Conservation (phyloP, 1,140 invertebrate species). For the Bombus confusus region DNA sequence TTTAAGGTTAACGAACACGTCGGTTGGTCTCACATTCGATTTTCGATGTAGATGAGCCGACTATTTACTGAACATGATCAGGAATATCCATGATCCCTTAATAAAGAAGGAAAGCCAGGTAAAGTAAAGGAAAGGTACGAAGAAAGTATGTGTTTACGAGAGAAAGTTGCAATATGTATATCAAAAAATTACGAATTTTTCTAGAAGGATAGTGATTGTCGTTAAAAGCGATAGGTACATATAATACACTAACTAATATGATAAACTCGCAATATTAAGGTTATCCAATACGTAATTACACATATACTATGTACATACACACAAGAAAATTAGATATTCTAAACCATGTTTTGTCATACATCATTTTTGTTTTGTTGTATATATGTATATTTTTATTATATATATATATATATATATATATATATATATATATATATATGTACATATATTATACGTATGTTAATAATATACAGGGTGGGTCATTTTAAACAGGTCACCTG, state of each 20-base stretch:
- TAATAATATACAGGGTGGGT: no score
- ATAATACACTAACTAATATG: background rate
- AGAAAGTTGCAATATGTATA: background rate
- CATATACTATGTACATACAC: no score
- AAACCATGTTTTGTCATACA: background rate
- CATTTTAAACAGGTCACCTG: no score
- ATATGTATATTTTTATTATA: no score
- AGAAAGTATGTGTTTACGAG: background rate
- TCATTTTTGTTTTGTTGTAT: no score
- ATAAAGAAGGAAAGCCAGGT: background rate
- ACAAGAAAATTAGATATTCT: background rate
- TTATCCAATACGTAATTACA: background rate
- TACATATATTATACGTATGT: no score
- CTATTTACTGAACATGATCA: background rate
- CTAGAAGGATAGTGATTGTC: background rate
- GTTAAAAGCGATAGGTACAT: background rate
- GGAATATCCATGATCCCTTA: background rate
- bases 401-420: no score
- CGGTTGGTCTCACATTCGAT: background rate
- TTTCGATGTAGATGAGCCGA: background rate
- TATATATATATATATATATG: no score
- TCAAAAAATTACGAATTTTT: no score
- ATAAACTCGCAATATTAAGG: background rate
- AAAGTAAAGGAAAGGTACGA: background rate
- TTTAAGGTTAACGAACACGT: background rate